Percentiles rank a stretch among this genome's conserved stretches.
Conservation (phyloP, 2,888 invertebrate species). For the Leptothorax acervorum region DNA sequence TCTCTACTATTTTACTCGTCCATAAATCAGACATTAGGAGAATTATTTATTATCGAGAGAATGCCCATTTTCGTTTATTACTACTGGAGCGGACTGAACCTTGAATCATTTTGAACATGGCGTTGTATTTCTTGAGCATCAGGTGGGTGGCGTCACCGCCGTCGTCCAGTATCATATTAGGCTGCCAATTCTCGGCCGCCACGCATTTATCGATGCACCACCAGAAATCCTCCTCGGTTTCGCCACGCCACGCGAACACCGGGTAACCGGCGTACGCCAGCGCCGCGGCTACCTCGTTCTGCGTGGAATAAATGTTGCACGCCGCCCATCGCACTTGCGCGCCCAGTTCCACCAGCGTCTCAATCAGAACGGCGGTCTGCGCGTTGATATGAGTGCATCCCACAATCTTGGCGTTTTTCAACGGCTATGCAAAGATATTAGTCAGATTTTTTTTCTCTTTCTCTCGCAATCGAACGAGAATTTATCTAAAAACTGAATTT, state of each 20-base stretch:
- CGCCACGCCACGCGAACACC: constrained; percentile 98
- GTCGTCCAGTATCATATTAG: constrained; percentile 99
- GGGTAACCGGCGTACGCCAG: constrained; percentile 96
- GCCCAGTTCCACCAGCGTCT: constrained; percentile 95
- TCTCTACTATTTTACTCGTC: not conserved
- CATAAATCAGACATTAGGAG: not conserved
- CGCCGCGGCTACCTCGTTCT: constrained; percentile 99
- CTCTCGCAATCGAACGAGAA: constrained; percentile 2
- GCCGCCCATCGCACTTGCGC: constrained; percentile 98
- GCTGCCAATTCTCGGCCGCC: constrained; percentile 96
- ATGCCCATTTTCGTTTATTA: not conserved
- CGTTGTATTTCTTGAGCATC: constrained; percentile 97
- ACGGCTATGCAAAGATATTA: constrained; percentile 86
- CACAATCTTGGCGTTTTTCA: constrained; percentile 98
- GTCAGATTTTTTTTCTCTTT: not conserved
- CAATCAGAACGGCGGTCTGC: constrained; percentile 98
- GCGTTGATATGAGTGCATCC: constrained; percentile 99
- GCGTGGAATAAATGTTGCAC: constrained; percentile 99
- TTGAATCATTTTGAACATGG: constrained; percentile 97
- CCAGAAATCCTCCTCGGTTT: constrained; percentile 99
- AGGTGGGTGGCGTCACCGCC: constrained; percentile 98
- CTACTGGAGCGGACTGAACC: constrained; percentile 85
- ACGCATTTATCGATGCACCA: constrained; percentile 99
- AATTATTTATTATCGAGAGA: not conserved
- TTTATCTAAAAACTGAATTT: constrained; percentile 13